Conservation (phyloP, 2,113 vertebrate species). For the Edolisoma coerulescens region DNA sequence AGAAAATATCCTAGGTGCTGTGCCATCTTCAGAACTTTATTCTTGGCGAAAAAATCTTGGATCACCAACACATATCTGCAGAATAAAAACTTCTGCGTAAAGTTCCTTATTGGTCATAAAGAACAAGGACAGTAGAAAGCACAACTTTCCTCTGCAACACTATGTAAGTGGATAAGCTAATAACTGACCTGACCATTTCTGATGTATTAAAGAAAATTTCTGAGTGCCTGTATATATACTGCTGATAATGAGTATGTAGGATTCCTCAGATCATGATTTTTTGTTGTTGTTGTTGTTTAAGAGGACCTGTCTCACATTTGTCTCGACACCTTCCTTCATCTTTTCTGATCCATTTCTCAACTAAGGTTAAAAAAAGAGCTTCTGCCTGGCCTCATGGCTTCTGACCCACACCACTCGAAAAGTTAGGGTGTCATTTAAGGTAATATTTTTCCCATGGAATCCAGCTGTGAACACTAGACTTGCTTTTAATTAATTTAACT, state of each 20-base stretch:
- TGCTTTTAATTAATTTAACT: background rate
- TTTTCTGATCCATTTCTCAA: background rate
- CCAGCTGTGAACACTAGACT: background rate
- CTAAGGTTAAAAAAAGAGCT: background rate
- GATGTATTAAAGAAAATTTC: background rate
- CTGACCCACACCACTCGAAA: background rate
- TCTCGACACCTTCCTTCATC: background rate
- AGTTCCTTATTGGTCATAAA: background rate
- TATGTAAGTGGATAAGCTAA: background rate
- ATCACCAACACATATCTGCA: background rate
- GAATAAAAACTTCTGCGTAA: background rate
- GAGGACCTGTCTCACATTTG: fast-evolving
- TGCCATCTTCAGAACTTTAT: background rate
- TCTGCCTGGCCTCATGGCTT: background rate
- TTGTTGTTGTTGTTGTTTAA: background rate
- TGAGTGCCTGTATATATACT: background rate
- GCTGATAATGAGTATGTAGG: background rate
- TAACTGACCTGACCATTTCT: background rate
- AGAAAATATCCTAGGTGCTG: background rate
- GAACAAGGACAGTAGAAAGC: background rate
- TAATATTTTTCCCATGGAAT: conserved; percentile 18
- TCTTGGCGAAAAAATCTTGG: background rate
- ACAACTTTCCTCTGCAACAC: background rate
- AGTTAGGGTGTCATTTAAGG: background rate
- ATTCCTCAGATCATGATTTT: background rate